A percentile compares a stretch with the other conserved stretches of the same genome.
phyloP scores from a whole-genome alignment of 2,888 invertebrate species.

The Coelinius sp. region DNA sequence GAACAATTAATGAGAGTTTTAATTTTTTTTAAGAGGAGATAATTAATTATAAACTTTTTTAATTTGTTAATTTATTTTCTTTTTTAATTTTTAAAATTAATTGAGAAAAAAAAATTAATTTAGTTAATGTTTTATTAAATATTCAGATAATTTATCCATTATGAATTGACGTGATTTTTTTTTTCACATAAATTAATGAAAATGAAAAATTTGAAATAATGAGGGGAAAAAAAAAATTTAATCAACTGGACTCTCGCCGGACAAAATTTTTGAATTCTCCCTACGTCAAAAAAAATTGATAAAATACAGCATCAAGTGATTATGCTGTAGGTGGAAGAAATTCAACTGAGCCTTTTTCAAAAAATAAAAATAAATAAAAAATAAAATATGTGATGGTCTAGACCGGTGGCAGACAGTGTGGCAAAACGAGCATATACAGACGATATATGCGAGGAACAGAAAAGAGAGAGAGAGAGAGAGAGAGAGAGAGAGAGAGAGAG shows the following conservation, averaged over 20 bases:
- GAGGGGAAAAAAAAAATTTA: no score
- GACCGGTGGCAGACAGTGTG: conserved; percentile 63
- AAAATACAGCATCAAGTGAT: not conserved
- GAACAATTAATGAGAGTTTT: no score
- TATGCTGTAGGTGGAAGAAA: not conserved
- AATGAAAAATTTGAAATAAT: no score
- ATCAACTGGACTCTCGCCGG: no score
- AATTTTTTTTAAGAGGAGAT: no score
- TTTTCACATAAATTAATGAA: no score
- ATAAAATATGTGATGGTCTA: conserved; percentile 53
- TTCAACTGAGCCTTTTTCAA: not conserved
- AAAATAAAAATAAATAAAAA: conserved; percentile 17
- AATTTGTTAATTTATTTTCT: not conserved
- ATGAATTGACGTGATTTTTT: no score
- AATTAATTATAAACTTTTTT: no score
- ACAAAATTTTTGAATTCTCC: no score
- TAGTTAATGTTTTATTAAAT: no score
- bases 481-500: conserved; percentile 22
- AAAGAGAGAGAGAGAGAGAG: conserved; percentile 43
- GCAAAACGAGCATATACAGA: conserved; percentile 60
- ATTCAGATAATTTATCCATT: no score
- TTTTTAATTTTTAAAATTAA: not conserved
- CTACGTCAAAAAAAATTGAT: not conserved
- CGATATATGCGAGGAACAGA: conserved; percentile 36
- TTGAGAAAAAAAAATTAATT: no score